Conservation (phyloP, 2,113 vertebrate genomes). For the Sinocyclocheilus anophthalmus region DNA sequence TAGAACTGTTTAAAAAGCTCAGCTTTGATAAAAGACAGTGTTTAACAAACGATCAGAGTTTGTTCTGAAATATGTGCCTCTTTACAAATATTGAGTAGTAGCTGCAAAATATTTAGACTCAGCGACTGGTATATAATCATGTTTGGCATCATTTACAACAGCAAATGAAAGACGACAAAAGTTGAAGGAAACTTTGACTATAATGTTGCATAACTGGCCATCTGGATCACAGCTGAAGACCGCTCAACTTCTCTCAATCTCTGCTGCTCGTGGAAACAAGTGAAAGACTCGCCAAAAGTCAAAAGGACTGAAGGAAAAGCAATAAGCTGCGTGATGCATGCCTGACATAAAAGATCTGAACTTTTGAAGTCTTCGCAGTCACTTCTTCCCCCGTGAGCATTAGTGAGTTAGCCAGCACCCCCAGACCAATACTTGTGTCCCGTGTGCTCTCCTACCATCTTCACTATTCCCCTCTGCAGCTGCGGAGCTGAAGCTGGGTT, state of each 20-base stretch:
- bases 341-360: neutral
- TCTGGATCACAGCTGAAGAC: conserved; percentile 29
- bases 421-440: conserved; percentile 27
- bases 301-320: neutral
- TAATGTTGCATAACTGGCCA: conserved; percentile 18
- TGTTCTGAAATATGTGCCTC: neutral
- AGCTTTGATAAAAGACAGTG: neutral
- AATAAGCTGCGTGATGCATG: too few relatives aligned
- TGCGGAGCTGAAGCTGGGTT: conserved; percentile 67
- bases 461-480: conserved; percentile 93
- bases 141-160: neutral
- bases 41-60: neutral
- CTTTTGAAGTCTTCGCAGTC: neutral
- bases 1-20: neutral
- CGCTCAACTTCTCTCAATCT: conserved; percentile 1
- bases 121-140: neutral
- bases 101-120: conserved; percentile 2
- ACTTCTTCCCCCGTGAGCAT: neutral
- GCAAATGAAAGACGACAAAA: neutral
- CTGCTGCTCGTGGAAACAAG: neutral
- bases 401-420: conserved; percentile 53
- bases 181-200: neutral
- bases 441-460: conserved; percentile 82
- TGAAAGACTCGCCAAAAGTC: neutral
- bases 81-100: neutral